phyloP scores from a whole-genome alignment of 2,113 vertebrate genomes.

The Rhinoptilus africanus region DNA sequence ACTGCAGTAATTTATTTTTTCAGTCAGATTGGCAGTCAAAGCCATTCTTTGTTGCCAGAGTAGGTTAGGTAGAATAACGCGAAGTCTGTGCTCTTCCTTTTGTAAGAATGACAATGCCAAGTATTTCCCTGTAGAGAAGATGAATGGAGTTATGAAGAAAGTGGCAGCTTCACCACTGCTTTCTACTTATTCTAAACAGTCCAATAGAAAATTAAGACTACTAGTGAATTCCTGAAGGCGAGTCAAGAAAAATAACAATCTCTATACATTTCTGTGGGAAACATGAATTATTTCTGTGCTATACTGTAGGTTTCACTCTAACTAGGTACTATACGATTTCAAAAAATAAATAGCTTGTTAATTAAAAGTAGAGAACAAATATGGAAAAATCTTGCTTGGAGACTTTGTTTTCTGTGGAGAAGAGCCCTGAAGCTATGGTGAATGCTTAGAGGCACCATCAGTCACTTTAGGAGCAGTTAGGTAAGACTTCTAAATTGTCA shows the following conservation, averaged over 20 bases:
- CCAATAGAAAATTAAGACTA: not conserved
- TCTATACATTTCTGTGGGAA: not conserved
- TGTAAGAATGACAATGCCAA: not conserved
- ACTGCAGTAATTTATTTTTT: not conserved
- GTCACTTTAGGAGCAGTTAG: not conserved
- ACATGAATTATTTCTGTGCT: not conserved
- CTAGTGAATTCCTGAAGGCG: not conserved
- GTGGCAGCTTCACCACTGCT: not conserved
- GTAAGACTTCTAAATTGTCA: not conserved
- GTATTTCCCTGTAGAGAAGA: not conserved
- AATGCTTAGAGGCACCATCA: not conserved
- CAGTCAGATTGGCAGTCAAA: not conserved
- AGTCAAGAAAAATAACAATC: not conserved
- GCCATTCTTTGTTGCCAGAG: not conserved
- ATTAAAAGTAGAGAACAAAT: not conserved
- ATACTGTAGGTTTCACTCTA: not conserved
- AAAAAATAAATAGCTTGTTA: not conserved
- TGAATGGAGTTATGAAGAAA: not conserved
- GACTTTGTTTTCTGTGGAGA: not conserved
- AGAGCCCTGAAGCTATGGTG: not conserved
- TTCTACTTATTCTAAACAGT: not conserved
- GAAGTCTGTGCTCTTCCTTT: not conserved
- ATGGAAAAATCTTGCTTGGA: not conserved
- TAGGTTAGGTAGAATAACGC: not conserved
- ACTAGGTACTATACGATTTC: not conserved